Evolutionary conservation across 2,113 vertebrate genomes (phyloP).

Genomic region (Onychorhynchus coronatus): DNA sequence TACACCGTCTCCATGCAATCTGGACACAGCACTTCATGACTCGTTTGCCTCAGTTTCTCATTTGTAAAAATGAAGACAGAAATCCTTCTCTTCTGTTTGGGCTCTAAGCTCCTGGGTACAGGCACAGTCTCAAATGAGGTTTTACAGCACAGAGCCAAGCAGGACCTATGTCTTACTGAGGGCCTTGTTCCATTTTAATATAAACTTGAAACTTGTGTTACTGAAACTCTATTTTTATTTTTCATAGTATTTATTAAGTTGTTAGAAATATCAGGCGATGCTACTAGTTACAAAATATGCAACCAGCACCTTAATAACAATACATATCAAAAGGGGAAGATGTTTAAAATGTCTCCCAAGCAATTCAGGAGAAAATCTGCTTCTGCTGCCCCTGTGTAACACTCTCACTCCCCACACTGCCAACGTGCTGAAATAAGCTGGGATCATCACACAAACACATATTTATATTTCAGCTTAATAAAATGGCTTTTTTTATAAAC

Average conservation of each 20-base stretch:
- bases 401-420: accelerated
- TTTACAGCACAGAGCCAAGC: background rate
- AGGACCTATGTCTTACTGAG: background rate
- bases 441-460: background rate
- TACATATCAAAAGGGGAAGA: background rate
- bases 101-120: background rate
- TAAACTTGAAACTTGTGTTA: background rate
- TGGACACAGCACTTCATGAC: background rate
- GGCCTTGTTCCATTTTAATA: background rate
- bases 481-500: background rate
- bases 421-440: background rate
- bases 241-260: background rate
- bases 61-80: conserved; percentile 28
- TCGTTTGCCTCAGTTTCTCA: conserved; percentile 46
- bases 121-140: background rate
- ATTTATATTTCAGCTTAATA: conserved; percentile 6
- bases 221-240: background rate
- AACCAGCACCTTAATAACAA: background rate
- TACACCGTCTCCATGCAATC: background rate
- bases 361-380: background rate
- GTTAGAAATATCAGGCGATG: background rate
- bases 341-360: background rate
- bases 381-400: background rate
- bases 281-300: background rate
- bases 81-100: background rate